Conservation (phyloP, 2,113 vertebrate genomes). For the mouse (Mus musculus) region GRCm39 chr19:5048501-5049000, state of each 20-base stretch:
- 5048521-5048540: neutral
- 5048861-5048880: neutral
- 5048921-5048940: neutral
- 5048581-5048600: neutral
- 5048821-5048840: too few species aligned
- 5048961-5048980: neutral
- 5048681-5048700: neutral
- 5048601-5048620: neutral
- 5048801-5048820: neutral
- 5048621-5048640: neutral
- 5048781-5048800: neutral
- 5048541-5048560: neutral
- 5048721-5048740: neutral
- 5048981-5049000: neutral
- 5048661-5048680: neutral
- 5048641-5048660: neutral
- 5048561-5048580: neutral
- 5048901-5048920: neutral
- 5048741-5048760: accelerated
- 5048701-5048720: neutral
- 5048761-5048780: neutral
- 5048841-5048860: neutral
- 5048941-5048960: too few species aligned
- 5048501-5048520: neutral
- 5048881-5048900: neutral